Evolutionary conservation across 2,113 vertebrate species (phyloP), one percentile per base, ranked within the genome.

Genomic region (Deroptyus accipitrinus): DNA sequence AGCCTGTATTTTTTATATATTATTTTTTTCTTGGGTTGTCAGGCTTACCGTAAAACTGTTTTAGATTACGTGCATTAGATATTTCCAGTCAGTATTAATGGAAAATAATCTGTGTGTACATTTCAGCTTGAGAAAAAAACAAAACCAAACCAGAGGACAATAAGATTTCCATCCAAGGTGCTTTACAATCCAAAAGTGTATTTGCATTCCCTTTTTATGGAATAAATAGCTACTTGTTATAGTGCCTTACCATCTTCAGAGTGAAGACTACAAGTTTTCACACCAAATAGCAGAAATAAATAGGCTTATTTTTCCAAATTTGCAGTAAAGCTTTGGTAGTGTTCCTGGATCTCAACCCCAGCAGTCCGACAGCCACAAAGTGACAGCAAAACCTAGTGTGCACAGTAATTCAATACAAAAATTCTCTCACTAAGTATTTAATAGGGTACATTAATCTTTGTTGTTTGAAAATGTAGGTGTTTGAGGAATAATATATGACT

Each of bases 121-220:
- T 42, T 91, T 57, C 52, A 51, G 17, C 19, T 51, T 46, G 9
- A 31, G 57, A 78, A 11, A 12, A n/a, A 37, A 37, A 25, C 5
- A 13, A 24, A 86, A 10, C 27, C 12, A 80, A 80, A 46, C 6
- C 10, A 55, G 6, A 13, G 31, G 67, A 57, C 18, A 79, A 70
- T 20, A 5, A 22, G 1, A 41, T 83, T 86, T 79, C 64, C 10
- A 3, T 31, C 1, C 1, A 62, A 70, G 7, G 1, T 37, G 6
- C 18, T 25, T 61, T 64, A 24, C 7, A 28, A 4, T 7, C 13
- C 17, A 19, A 33, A 85, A 68, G 2, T 42, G 8, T n/a, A 23
- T 59, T 82, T 63, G 2, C 41, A n/a, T 55, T 75, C 81, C 20
- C 35, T 61, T n/a, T 70, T 75, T 49, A 68, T 63, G 11, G 1